Evolutionary conservation across 1,140 invertebrate genomes (phyloP).

Genomic region (Eriocheir sinensis): DNA sequence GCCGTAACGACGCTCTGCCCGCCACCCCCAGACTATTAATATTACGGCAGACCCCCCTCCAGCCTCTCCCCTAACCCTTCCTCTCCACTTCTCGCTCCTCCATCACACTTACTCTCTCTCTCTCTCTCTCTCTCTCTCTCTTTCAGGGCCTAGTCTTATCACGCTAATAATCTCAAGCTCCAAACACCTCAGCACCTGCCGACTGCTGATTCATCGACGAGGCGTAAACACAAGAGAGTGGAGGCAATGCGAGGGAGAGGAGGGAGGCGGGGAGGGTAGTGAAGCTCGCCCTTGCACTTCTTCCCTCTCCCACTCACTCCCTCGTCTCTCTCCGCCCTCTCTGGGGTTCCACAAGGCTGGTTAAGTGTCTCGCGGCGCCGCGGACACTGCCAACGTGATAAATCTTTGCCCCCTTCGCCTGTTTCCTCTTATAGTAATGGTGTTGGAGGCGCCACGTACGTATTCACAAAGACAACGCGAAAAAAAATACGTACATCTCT

Average conservation of each 20-base stretch:
- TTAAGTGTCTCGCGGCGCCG: neutral
- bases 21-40: neutral
- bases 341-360: neutral
- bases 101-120: neutral
- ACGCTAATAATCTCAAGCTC: neutral
- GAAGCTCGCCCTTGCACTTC: neutral
- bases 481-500: too few species aligned
- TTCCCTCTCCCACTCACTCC: neutral
- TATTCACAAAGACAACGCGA: too few species aligned
- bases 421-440: neutral
- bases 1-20: neutral
- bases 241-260: neutral
- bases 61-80: conserved; percentile 3
- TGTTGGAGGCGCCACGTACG: too few species aligned
- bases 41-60: neutral
- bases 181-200: neutral
- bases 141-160: neutral
- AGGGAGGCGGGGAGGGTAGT: neutral
- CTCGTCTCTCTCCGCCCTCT: neutral
- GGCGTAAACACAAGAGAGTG: neutral
- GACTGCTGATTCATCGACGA: neutral
- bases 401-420: neutral
- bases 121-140: conserved; percentile 4
- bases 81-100: neutral
- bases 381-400: neutral